phyloP scores from a whole-genome alignment of 2,797 vertebrate genomes.

The Mormyrus hasselquistii region DNA sequence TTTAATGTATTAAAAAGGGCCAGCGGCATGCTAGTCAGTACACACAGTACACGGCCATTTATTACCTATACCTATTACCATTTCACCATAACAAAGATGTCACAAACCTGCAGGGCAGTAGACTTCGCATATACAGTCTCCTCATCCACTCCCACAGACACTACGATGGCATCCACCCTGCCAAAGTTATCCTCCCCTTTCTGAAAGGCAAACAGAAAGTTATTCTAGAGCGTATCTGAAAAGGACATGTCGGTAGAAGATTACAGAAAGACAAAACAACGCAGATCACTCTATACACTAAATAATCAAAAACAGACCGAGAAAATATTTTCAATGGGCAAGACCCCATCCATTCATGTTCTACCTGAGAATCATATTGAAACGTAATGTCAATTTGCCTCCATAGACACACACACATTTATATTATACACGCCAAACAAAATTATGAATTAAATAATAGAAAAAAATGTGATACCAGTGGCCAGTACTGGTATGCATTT shows the following conservation, averaged over 20 bases:
- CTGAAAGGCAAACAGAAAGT: constrained; percentile 48
- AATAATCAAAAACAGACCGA: neutral
- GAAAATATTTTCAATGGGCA: neutral
- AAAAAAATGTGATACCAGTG: neutral
- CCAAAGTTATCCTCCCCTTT: constrained; percentile 87
- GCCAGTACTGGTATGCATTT: neutral
- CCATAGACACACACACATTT: neutral
- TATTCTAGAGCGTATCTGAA: neutral
- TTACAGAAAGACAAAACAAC: neutral
- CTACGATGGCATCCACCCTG: constrained; percentile 82
- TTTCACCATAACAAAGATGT: neutral
- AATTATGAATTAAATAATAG: neutral
- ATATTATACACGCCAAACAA: neutral
- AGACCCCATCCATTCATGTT: neutral
- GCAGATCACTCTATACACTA: neutral
- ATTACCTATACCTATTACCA: neutral
- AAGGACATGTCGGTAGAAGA: neutral
- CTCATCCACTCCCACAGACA: constrained; percentile 91
- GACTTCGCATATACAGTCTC: constrained; percentile 94
- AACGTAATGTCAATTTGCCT: neutral
- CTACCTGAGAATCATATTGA: neutral
- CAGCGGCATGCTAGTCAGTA: neutral
- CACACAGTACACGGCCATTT: neutral
- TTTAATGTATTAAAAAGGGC: neutral
- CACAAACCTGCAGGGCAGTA: constrained; percentile 81